Conservation (phyloP, 1,140 invertebrate genomes). For the Rhagoletis zephyria region DNA sequence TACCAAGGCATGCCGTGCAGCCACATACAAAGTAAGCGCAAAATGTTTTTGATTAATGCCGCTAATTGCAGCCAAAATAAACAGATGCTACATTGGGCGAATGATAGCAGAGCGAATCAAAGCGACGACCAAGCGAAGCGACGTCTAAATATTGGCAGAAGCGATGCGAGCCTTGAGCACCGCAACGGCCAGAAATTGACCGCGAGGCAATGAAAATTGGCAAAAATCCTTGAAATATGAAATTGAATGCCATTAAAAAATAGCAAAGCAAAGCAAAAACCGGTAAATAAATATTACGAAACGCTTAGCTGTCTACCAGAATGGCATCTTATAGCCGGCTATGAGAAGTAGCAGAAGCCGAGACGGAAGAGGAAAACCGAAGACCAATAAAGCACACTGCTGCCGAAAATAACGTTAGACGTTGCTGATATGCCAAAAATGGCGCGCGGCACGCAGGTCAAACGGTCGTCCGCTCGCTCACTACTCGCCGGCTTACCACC, state of each 20-base stretch:
- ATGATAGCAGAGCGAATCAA: not conserved
- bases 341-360: not conserved
- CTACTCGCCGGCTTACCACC: not conserved
- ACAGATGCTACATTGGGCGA: not conserved
- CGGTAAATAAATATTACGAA: not conserved
- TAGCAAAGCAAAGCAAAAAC: not conserved
- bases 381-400: not conserved
- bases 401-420: constrained; percentile 6
- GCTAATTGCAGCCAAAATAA: constrained; percentile 39
- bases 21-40: not conserved
- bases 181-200: not conserved
- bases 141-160: not conserved
- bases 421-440: constrained; percentile 42
- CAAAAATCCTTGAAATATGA: constrained; percentile 27
- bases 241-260: constrained; percentile 9
- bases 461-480: not conserved
- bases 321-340: not conserved
- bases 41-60: constrained; percentile 26
- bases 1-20: not conserved
- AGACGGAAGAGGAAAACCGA: not conserved
- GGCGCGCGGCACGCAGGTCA: constrained; percentile 46
- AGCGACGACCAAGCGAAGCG: not conserved
- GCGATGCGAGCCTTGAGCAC: not conserved
- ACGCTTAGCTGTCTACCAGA: not conserved
- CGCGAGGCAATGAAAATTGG: constrained; percentile 33